Conservation (phyloP, 2,797 vertebrate species). For the Oceanodroma leucorhoa region DNA sequence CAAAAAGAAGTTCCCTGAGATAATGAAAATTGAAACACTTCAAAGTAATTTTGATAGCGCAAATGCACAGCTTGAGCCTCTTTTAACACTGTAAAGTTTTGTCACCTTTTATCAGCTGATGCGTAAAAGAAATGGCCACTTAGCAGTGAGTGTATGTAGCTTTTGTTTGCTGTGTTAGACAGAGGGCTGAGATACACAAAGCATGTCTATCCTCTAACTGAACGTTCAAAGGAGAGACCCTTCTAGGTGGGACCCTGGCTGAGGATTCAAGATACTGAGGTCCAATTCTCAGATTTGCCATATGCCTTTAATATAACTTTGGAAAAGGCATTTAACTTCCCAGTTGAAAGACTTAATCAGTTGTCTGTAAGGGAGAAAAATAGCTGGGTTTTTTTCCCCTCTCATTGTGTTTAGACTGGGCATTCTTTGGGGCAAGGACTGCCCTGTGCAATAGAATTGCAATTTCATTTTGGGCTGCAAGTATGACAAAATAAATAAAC, state of each 20-base stretch:
- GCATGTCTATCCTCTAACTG: neutral
- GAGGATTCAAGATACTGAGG: neutral
- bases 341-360: neutral
- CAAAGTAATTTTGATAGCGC: neutral
- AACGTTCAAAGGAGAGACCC: neutral
- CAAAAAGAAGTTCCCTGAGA: neutral
- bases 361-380: neutral
- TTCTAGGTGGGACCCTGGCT: neutral
- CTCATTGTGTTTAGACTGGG: neutral
- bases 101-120: neutral
- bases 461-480: neutral
- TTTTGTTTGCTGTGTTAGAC: neutral
- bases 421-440: neutral
- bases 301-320: neutral
- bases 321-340: neutral
- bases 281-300: neutral
- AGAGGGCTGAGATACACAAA: neutral
- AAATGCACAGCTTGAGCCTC: neutral
- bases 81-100: neutral
- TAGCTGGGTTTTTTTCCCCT: rapidly evolving
- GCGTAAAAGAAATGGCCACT: neutral
- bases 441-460: neutral
- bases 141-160: neutral
- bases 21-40: neutral
- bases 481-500: neutral